These are phyloP conservation scores for Drosophila tropicalis DNA, from an alignment of 1,140 invertebrate genomes.

Conservation along the genomic window DNA sequence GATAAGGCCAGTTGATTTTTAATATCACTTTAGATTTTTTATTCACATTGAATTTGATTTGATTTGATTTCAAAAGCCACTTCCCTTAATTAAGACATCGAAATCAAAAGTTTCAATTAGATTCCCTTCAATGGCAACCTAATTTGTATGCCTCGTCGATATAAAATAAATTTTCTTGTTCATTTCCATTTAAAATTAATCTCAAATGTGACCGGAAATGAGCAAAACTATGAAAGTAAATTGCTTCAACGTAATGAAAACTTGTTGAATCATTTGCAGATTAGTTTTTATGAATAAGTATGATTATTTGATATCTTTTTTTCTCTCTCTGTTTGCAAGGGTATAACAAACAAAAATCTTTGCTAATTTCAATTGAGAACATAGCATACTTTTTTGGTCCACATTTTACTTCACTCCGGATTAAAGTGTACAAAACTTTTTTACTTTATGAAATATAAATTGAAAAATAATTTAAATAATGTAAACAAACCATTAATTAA, in stretches of 20 bases:
- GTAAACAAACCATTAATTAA: no score
- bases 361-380: no score
- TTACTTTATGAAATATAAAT: no score
- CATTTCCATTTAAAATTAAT: neutral
- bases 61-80: constrained; percentile 45
- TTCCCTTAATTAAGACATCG: constrained; percentile 39
- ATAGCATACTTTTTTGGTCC: no score
- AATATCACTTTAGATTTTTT: constrained; percentile 53
- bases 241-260: neutral
- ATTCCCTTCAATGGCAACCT: neutral
- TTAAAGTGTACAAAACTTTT: no score
- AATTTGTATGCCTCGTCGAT: neutral
- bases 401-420: no score
- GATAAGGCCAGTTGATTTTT: constrained; percentile 57
- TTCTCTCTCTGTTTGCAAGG: no score
- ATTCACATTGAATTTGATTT: constrained; percentile 22
- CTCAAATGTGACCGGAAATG: neutral
- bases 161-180: neutral
- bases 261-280: no score
- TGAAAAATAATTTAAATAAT: no score
- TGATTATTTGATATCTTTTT: no score
- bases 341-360: no score
- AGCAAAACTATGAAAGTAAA: neutral
- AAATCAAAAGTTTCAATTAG: constrained; percentile 26
- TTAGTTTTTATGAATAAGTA: no score